phyloP scores from a whole-genome alignment of 2,113 vertebrate species.

The Caloenas nicobarica region DNA sequence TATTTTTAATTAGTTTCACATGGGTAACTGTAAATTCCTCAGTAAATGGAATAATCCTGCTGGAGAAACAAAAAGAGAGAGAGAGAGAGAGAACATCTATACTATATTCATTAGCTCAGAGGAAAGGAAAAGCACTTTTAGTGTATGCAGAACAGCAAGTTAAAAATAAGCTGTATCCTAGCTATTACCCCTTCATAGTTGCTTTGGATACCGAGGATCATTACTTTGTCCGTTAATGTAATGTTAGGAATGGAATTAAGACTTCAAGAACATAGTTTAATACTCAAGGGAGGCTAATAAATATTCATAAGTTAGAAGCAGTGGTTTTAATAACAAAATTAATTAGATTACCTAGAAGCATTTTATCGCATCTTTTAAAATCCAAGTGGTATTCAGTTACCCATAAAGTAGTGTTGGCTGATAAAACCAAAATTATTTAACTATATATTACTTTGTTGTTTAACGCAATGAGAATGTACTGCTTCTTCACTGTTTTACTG shows the following conservation, averaged over 20 bases:
- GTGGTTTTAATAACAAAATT: constrained; percentile 9
- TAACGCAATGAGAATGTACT: not conserved
- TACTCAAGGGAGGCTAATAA: not conserved
- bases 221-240: constrained; percentile 14
- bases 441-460: not conserved
- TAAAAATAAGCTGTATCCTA: not conserved
- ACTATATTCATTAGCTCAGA: not conserved
- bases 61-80: not conserved
- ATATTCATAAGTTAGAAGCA: not conserved
- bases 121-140: not conserved
- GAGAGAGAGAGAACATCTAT: not conserved
- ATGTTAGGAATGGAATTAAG: constrained; percentile 35
- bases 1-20: constrained; percentile 1
- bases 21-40: not conserved
- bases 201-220: not conserved
- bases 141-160: not conserved
- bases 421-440: not conserved
- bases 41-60: not conserved
- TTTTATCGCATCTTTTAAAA: not conserved
- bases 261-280: constrained; percentile 17
- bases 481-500: not conserved
- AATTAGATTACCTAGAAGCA: constrained; percentile 15
- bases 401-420: not conserved
- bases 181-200: not conserved
- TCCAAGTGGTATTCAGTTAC: not conserved